phyloP scores from a whole-genome alignment of 2,888 invertebrate genomes.

The Tuta absoluta region DNA sequence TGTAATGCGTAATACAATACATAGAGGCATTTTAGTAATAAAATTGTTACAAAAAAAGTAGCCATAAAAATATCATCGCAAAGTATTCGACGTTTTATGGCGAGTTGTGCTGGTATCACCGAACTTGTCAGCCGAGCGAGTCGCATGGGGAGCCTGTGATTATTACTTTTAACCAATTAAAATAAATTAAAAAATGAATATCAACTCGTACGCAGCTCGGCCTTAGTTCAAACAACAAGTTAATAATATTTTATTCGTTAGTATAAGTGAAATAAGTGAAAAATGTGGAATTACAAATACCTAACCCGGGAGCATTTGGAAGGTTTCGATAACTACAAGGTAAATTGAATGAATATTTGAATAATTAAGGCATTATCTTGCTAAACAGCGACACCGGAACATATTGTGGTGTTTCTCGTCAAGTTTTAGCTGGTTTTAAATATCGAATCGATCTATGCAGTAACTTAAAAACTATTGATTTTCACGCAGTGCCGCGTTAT shows the following conservation, averaged over 20 bases:
- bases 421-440: not conserved
- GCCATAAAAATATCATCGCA: no score
- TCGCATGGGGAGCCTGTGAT: not conserved
- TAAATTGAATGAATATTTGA: conserved; percentile 39
- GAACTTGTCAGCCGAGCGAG: not conserved
- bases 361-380: not conserved
- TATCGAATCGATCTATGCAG: not conserved
- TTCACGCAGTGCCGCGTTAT: conserved; percentile 44
- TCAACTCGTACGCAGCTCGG: not conserved
- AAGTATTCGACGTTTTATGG: not conserved
- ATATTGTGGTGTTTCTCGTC: not conserved
- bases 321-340: conserved; percentile 98
- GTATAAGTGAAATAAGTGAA: conserved; percentile 45
- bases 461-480: conserved; percentile 56
- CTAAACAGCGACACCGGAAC: not conserved
- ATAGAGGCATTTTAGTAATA: no score
- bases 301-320: conserved; percentile 90
- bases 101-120: not conserved
- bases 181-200: conserved; percentile 16
- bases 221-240: not conserved
- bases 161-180: not conserved
- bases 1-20: no score
- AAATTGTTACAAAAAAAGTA: no score
- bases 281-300: conserved; percentile 87
- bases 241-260: not conserved